A percentile compares a stretch with the other conserved stretches of the same genome.
phyloP scores from a whole-genome alignment of 2,113 vertebrate species.

The Morone saxatilis region DNA sequence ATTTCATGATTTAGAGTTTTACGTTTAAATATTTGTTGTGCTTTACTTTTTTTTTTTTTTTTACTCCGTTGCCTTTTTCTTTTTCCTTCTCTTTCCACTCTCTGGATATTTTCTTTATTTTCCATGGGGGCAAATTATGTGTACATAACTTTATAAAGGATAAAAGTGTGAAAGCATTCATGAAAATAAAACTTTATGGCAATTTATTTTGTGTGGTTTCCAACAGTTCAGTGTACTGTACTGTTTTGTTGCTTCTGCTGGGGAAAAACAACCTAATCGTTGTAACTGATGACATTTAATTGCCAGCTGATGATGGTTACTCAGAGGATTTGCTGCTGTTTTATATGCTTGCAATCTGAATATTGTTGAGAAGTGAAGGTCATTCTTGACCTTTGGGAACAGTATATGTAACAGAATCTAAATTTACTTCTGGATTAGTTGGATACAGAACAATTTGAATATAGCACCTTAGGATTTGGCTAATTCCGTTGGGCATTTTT shows the following conservation, averaged over 20 bases:
- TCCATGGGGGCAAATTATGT: constrained; percentile 76
- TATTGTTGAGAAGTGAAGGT: background rate
- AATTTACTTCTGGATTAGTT: background rate
- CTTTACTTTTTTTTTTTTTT: constrained; percentile 43
- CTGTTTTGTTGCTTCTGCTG: background rate
- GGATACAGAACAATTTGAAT: background rate
- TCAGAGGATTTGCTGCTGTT: background rate
- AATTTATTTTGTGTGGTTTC: constrained; percentile 27
- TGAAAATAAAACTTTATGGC: constrained; percentile 81
- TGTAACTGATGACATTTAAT: background rate
- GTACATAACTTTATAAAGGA: constrained; percentile 84
- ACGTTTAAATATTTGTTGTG: constrained; percentile 72
- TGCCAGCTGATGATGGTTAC: background rate
- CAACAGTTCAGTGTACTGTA: background rate
- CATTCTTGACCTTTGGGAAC: background rate
- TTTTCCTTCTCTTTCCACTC: constrained; percentile 44
- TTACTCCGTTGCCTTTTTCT: constrained; percentile 57
- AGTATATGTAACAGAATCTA: background rate
- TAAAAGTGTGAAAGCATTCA: constrained; percentile 78
- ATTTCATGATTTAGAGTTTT: constrained; percentile 62
- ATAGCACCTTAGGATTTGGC: background rate
- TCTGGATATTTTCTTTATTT: constrained; percentile 73
- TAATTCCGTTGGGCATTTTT: background rate
- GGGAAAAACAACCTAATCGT: background rate
- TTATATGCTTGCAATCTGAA: background rate